Conservation (phyloP, 2,113 vertebrate species). For the Eleginops maclovinus region DNA sequence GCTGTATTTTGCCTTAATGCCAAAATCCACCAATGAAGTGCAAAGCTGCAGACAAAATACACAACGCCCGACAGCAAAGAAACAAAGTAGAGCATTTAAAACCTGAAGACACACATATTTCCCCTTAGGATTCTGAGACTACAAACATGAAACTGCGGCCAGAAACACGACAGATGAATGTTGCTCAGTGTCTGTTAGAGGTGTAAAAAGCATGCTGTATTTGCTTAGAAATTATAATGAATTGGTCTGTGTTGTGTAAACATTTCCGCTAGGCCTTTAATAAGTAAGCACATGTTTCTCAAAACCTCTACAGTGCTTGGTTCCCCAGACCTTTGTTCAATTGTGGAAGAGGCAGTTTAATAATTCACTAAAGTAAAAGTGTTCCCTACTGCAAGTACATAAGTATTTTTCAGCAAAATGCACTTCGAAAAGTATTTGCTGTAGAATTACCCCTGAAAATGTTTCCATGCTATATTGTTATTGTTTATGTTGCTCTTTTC, state of each 20-base stretch:
- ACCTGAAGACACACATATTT: background rate
- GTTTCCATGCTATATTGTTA: too few relatives aligned
- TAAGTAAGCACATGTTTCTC: background rate
- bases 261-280: background rate
- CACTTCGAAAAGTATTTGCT: too few relatives aligned
- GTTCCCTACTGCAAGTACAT: too few relatives aligned
- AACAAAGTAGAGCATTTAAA: background rate
- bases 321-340: background rate
- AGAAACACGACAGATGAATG: background rate
- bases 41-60: background rate
- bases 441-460: too few relatives aligned
- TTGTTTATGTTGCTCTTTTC: too few relatives aligned
- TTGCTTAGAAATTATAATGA: background rate
- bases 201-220: background rate
- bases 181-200: background rate
- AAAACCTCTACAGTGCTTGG: background rate
- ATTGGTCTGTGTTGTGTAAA: background rate
- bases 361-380: too few relatives aligned
- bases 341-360: too few relatives aligned
- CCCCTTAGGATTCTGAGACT: background rate
- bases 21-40: background rate
- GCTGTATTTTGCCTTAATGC: background rate
- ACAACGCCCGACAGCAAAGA: too few relatives aligned
- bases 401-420: too few relatives aligned
- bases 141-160: background rate